These are phyloP conservation scores for Amphiduros pacificus DNA, from an alignment of 2,888 invertebrate species.

Conservation along the genomic window DNA sequence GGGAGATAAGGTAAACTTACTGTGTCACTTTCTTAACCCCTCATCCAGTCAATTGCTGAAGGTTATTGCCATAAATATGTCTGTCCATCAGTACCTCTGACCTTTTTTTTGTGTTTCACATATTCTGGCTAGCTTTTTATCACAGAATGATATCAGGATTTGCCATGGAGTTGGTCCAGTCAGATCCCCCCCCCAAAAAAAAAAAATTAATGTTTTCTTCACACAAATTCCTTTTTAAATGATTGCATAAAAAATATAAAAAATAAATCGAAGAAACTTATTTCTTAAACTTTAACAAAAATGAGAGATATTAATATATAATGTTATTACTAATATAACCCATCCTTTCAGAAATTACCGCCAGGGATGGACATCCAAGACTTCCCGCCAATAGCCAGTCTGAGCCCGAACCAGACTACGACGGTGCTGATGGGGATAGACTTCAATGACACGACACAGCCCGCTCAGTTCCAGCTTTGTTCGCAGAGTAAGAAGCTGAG, in stretches of 20 bases:
- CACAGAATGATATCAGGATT: no score
- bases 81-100: no score
- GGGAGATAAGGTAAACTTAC: constrained; percentile 71
- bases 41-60: background rate
- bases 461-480: constrained; percentile 78
- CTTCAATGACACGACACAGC: constrained; percentile 90
- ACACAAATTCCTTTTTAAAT: no score
- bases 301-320: background rate
- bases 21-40: no score
- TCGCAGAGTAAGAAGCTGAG: constrained; percentile 41
- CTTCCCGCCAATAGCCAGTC: constrained; percentile 69
- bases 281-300: background rate
- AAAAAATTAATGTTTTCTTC: no score
- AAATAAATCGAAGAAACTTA: no score
- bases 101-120: no score
- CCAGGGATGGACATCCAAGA: constrained; percentile 75
- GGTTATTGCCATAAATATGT: no score
- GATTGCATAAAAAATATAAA: no score
- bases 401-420: constrained; percentile 70
- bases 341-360: constrained; percentile 66
- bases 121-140: no score
- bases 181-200: no score
- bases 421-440: constrained; percentile 80
- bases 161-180: no score
- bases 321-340: background rate